Conservation (phyloP, 2,113 vertebrate genomes). For the Leucopternis melanops region DNA sequence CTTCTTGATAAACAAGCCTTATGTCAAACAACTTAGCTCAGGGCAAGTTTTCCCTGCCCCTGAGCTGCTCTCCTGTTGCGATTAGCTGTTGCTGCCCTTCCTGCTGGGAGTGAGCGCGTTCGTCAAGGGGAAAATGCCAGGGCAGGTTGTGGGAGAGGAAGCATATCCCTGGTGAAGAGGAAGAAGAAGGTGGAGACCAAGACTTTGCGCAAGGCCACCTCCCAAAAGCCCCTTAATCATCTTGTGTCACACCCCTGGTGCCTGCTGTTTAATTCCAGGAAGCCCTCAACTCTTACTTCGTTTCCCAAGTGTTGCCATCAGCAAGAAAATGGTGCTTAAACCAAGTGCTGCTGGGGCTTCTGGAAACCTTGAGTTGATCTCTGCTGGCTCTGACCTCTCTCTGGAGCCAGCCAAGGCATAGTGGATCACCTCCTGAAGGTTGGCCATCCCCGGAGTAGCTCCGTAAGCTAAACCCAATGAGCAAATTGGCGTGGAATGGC, state of each 20-base stretch:
- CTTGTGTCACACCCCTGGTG: background rate
- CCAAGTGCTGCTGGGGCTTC: background rate
- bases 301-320: background rate
- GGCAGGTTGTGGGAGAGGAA: background rate
- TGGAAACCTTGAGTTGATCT: background rate
- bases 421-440: background rate
- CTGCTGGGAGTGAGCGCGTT: background rate
- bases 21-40: background rate
- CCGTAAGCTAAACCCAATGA: background rate
- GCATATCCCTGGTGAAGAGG: background rate
- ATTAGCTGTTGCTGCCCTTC: background rate
- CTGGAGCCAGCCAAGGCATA: accelerated
- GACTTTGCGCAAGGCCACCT: background rate
- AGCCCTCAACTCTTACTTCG: background rate
- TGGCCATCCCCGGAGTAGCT: background rate
- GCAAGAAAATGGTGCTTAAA: background rate
- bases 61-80: background rate
- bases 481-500: background rate
- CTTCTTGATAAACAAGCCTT: background rate
- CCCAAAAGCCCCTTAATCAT: background rate
- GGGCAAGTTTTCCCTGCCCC: background rate
- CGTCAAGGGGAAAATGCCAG: background rate
- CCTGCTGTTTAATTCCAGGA: background rate
- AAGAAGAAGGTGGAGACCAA: background rate
- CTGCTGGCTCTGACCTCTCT: background rate